phyloP scores from a whole-genome alignment of 2,888 invertebrate species.

The Caenorhabditis afra region DNA sequence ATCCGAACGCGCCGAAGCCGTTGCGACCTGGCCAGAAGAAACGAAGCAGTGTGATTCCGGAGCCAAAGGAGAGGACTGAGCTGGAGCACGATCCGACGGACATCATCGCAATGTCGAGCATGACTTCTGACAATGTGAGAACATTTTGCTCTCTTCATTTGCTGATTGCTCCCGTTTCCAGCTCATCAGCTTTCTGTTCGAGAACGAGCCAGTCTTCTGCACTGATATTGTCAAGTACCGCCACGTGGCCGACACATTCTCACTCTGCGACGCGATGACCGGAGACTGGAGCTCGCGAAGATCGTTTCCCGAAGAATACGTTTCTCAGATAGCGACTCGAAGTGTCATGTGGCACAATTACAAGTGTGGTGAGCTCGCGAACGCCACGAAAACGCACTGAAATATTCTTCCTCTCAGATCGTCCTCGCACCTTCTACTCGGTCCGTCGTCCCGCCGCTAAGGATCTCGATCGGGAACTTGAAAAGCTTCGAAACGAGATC shows the following conservation, averaged over 20 bases:
- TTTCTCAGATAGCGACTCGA: constrained; percentile 28
- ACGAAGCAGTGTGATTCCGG: constrained; percentile 13
- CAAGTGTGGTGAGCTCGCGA: constrained; percentile 18
- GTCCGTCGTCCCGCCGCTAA: constrained; percentile 20
- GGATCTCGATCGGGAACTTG: constrained; percentile 33
- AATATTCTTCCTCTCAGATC: constrained; percentile 5
- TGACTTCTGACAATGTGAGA: constrained; percentile 32
- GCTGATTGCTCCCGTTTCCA: constrained; percentile 10
- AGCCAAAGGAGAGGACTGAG: constrained; percentile 26
- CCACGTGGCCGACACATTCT: constrained; percentile 31
- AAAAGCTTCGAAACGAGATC: constrained; percentile 7
- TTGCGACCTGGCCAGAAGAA: neutral
- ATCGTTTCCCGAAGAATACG: constrained; percentile 33
- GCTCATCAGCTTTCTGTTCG: constrained; percentile 34
- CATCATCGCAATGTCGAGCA: constrained; percentile 54
- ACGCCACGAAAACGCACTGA: neutral
- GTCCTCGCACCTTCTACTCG: constrained; percentile 9
- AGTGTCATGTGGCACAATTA: constrained; percentile 56
- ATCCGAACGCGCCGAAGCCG: constrained; percentile 24
- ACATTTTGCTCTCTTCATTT: neutral
- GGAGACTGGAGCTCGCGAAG: constrained; percentile 15
- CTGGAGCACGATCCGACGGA: constrained; percentile 53
- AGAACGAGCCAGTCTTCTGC: constrained; percentile 46
- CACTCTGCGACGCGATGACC: constrained; percentile 22
- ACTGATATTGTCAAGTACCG: constrained; percentile 33